phyloP scores from a whole-genome alignment of 2,113 vertebrate genomes.

The Onychorhynchus coronatus region DNA sequence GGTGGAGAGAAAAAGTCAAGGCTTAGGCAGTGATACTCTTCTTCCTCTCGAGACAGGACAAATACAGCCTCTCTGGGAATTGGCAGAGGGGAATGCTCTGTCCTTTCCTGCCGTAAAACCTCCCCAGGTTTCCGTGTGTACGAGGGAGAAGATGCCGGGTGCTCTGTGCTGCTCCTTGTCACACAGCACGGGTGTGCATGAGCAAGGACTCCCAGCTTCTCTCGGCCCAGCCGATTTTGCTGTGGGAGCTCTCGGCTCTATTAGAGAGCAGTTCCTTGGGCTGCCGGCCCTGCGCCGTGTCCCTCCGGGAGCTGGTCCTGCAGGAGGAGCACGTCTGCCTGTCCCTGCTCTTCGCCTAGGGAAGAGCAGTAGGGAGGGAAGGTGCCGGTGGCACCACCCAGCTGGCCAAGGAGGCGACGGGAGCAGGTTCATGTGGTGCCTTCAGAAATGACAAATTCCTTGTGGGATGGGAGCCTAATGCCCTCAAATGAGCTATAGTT shows the following conservation, averaged over 20 bases:
- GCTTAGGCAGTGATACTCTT: background rate
- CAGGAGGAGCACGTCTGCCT: background rate
- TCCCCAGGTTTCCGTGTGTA: background rate
- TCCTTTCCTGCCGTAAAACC: background rate
- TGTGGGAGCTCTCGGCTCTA: background rate
- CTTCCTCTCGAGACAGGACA: background rate
- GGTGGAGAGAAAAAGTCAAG: background rate
- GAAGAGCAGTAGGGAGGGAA: background rate
- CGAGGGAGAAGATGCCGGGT: background rate
- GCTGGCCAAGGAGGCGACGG: fast-evolving
- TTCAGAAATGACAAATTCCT: background rate
- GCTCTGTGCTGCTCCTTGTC: background rate
- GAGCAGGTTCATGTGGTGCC: background rate
- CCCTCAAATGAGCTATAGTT: background rate
- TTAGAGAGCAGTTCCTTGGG: background rate
- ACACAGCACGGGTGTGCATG: fast-evolving
- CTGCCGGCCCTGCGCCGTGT: background rate
- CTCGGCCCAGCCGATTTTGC: background rate
- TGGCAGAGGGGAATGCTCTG: background rate
- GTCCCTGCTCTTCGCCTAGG: background rate
- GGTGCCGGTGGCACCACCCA: fast-evolving
- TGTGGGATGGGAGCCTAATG: background rate
- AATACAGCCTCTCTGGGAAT: background rate
- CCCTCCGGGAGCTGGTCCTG: background rate
- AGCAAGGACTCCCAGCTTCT: background rate